These are phyloP conservation scores for Aquatica leii DNA, from an alignment of 2,888 invertebrate genomes.

Conservation along the genomic window DNA sequence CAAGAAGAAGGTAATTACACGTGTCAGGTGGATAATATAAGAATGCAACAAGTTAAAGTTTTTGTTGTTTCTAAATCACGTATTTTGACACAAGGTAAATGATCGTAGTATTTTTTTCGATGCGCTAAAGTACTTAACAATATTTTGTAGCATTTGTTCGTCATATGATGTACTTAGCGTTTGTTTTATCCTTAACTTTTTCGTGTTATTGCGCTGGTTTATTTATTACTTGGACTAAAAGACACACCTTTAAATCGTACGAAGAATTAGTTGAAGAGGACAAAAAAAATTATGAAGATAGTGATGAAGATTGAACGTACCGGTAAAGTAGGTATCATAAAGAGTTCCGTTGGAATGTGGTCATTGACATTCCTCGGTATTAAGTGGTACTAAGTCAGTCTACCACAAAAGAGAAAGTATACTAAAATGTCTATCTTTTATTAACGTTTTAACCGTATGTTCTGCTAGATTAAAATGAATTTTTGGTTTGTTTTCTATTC, in stretches of 20 bases:
- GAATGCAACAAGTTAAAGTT: conserved; percentile 64
- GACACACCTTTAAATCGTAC: conserved; percentile 58
- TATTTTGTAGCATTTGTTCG: conserved; percentile 64
- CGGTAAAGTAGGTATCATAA: background rate
- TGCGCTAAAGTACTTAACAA: background rate
- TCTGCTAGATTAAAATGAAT: conserved; percentile 13
- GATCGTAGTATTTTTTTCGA: background rate
- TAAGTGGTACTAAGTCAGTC: conserved; percentile 19
- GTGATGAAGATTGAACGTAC: background rate
- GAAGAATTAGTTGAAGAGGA: conserved; percentile 36
- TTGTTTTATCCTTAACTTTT: conserved; percentile 65
- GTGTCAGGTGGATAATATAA: conserved; percentile 70
- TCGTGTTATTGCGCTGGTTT: conserved; percentile 68
- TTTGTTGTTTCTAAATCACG: conserved; percentile 63
- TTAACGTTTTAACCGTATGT: conserved; percentile 19
- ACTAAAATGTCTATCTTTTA: conserved; percentile 33
- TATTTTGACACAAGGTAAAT: conserved; percentile 63
- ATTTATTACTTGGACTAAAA: conserved; percentile 63
- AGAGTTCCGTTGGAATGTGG: conserved; percentile 17
- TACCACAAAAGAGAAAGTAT: conserved; percentile 39
- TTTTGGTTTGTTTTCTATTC: conserved; percentile 28
- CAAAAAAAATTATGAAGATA: conserved; percentile 3
- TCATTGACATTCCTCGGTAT: conserved; percentile 30
- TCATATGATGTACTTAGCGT: conserved; percentile 67
- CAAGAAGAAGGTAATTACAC: conserved; percentile 75